Percentiles rank a stretch among this genome's conserved stretches.
Conservation (phyloP, 2,888 invertebrate species). For the Epirrhoe alternata region DNA sequence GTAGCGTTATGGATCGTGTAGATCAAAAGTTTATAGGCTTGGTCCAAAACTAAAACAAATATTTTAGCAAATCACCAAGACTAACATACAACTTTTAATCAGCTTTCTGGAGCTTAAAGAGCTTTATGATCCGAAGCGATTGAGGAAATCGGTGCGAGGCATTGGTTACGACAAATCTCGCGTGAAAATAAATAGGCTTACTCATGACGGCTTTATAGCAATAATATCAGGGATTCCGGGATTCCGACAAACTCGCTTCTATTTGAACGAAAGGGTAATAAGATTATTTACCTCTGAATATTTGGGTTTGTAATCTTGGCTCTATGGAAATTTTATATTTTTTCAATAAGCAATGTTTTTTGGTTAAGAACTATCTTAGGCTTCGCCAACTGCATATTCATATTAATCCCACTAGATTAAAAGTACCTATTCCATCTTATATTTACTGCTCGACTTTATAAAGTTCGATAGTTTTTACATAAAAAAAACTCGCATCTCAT, state of each 20-base stretch:
- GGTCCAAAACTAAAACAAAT: not conserved
- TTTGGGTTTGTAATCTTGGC: slow-evolving; percentile 17
- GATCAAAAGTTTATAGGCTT: too few species aligned
- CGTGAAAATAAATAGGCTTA: slow-evolving; percentile 30
- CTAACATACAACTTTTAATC: slow-evolving; percentile 6
- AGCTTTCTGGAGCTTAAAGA: slow-evolving; percentile 21
- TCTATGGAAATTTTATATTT: slow-evolving; percentile 7
- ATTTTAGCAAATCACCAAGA: not conserved
- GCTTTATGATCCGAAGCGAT: slow-evolving; percentile 30
- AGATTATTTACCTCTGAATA: slow-evolving; percentile 26
- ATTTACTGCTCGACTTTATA: too few species aligned
- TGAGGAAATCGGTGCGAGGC: slow-evolving; percentile 31
- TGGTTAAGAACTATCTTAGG: too few species aligned
- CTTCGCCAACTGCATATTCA: too few species aligned
- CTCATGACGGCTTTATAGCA: slow-evolving; percentile 18
- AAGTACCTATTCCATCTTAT: too few species aligned
- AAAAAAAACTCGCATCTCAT: too few species aligned
- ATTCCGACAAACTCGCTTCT: slow-evolving; percentile 7
- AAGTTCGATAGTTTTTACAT: too few species aligned
- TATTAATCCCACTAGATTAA: too few species aligned
- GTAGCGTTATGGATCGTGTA: too few species aligned
- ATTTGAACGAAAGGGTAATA: not conserved
- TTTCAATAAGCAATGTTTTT: not conserved
- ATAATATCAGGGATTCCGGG: slow-evolving; percentile 12
- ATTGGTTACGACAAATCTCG: slow-evolving; percentile 32